Evolutionary conservation across 1,140 invertebrate genomes (phyloP), one percentile per base, ranked within the genome.

Genomic region (Tribolium castaneum): DNA sequence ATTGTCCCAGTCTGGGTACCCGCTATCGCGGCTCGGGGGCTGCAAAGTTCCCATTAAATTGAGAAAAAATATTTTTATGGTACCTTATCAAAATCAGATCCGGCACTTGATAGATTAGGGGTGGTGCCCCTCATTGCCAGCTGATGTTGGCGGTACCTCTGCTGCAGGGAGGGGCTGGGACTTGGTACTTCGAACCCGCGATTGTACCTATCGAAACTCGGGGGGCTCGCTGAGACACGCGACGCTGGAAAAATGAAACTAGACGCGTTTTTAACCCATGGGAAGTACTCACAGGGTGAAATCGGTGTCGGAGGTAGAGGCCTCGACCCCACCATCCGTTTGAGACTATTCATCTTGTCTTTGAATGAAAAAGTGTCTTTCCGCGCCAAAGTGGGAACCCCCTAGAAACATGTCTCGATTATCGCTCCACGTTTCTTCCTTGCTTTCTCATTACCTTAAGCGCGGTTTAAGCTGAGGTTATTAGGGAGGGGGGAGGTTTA

Each of bases 101-200:
- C 84, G 25, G 82, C 76, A 13, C 78, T 80, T 16, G 86, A 82
- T 77, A 85, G 76, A 81, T 86, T 85, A 0, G 85, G 83, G 7
- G 84, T 85, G 3, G 85, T 84, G 12, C 85, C 86, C 14, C 85
- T 75, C 88, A 91, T 91, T 10, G 88, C 88, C 78, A 89, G 85
- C 81, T 92, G 92, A 79, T 93, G 92, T 80, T 90, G 90, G 45
- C 90, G 88, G 78, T 93, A 93, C 51, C 92, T 86, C 80, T 92
- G 89, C 87, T 93, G 89, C 30, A 90, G 82, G 6, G 87, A 86
- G 19, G 88, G 85, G 82, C 85, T 86, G 3, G 83, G 82, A 71
- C 85, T 86, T 4, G 82, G 81, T n/a, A 74, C 51, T 49, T 80
- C 78, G 22, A 79, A 75, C 13, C 70, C 75, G 14, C 74, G 66